Conservation (phyloP, 2,888 invertebrate species). For the Adela reaumurella region DNA sequence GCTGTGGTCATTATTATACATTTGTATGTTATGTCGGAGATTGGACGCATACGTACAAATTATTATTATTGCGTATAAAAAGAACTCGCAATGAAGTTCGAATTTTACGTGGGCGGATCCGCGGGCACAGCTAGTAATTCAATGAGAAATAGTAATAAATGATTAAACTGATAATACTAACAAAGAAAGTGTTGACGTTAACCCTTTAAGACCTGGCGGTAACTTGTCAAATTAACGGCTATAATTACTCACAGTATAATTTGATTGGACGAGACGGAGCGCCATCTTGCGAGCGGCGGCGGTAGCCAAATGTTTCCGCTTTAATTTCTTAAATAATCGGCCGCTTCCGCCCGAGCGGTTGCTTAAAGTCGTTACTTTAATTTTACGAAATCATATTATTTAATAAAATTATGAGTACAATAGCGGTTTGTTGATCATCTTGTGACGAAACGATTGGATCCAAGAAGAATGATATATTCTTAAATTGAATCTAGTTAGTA, state of each 20-base stretch:
- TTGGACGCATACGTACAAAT: no score
- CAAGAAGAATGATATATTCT: no score
- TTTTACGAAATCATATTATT: conserved; percentile 44
- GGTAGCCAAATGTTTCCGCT: conserved; percentile 55
- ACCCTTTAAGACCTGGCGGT: background rate
- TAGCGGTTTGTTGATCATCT: conserved; percentile 21
- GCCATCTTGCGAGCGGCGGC: conserved; percentile 55
- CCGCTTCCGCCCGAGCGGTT: conserved; percentile 42
- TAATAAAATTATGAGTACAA: conserved; percentile 53
- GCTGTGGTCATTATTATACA: no score
- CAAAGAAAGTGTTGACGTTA: background rate
- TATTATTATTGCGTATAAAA: no score
- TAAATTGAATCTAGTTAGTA: no score
- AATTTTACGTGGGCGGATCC: no score
- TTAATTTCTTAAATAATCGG: conserved; percentile 57
- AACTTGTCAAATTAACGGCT: background rate
- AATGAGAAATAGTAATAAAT: no score
- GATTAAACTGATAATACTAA: no score
- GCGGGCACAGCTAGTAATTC: no score
- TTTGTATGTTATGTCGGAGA: no score
- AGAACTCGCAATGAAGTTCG: no score
- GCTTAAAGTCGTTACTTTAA: background rate
- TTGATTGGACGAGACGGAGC: conserved; percentile 13
- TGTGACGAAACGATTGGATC: background rate
- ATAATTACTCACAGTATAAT: background rate